Conservation (phyloP, 2,888 invertebrate genomes). For the Julus scanicus region DNA sequence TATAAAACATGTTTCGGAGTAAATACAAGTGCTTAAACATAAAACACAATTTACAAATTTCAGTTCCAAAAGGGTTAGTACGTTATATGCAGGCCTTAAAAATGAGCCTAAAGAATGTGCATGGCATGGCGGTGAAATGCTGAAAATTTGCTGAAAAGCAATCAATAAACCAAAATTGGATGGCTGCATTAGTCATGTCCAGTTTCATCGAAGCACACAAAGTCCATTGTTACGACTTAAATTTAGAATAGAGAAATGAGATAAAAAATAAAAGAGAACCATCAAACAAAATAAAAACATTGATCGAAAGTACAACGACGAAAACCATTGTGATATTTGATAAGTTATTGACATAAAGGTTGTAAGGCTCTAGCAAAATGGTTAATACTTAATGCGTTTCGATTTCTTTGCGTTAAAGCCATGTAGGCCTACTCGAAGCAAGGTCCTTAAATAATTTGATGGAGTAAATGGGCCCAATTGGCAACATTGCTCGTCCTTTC, state of each 20-base stretch:
- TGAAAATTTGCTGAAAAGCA: slow-evolving; percentile 1
- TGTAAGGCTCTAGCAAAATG: not conserved
- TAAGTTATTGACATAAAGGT: slow-evolving; percentile 12
- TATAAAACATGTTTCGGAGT: no score
- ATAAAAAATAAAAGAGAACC: not conserved
- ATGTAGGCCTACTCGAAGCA: not conserved
- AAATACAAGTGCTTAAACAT: no score
- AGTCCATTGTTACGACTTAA: not conserved
- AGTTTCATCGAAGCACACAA: not conserved
- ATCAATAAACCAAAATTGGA: slow-evolving; percentile 26
- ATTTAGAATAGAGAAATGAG: slow-evolving; percentile 1
- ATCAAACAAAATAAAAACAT: not conserved
- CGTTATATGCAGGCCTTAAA: no score
- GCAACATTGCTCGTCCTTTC: slow-evolving; percentile 2
- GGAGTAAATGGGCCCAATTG: not conserved
- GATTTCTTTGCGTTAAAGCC: not conserved
- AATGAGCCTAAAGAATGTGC: no score
- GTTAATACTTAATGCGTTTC: not conserved
- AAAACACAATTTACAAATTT: no score
- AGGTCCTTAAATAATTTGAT: slow-evolving; percentile 29
- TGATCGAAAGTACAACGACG: slow-evolving; percentile 10
- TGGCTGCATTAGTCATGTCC: not conserved
- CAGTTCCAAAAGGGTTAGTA: no score
- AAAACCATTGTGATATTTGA: not conserved
- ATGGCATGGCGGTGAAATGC: not conserved